Percentiles rank a stretch among this genome's conserved stretches.
Conservation (phyloP, 2,113 vertebrate genomes). For the Chitala chitala region DNA sequence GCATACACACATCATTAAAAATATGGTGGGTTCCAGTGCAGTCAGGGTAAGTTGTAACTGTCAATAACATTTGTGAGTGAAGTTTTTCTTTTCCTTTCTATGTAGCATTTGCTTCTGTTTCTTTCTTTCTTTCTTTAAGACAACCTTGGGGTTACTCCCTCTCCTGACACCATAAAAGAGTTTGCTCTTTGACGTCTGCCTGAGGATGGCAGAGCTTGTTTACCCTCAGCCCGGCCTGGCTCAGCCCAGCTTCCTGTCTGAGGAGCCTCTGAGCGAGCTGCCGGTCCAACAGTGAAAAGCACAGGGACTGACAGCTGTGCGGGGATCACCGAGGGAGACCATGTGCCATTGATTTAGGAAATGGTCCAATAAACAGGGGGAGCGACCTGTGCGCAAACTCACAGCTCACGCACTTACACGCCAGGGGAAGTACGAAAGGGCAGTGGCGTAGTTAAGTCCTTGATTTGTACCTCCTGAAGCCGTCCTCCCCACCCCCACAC, state of each 20-base stretch:
- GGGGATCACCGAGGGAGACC: constrained; percentile 47
- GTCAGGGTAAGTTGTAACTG: no score
- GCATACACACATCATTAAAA: no score
- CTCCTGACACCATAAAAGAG: neutral
- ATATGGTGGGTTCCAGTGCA: no score
- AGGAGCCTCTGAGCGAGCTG: constrained; percentile 45
- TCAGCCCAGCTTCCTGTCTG: constrained; percentile 48
- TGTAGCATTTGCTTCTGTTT: neutral
- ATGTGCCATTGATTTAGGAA: constrained; percentile 59
- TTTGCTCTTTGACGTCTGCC: constrained; percentile 37
- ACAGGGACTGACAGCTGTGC: constrained; percentile 54
- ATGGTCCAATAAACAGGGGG: constrained; percentile 45
- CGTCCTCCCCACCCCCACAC: neutral
- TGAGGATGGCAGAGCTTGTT: constrained; percentile 44
- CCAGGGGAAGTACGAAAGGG: constrained; percentile 35
- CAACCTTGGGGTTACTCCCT: neutral
- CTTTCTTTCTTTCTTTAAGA: neutral
- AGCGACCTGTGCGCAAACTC: constrained; percentile 30
- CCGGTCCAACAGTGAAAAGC: constrained; percentile 30
- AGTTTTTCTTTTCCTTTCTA: neutral
- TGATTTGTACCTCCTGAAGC: constrained; percentile 68
- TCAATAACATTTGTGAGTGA: no score
- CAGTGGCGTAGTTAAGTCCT: constrained; percentile 54
- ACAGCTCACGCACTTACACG: constrained; percentile 9
- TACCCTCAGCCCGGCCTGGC: constrained; percentile 54